Evolutionary conservation across 30 jellyfish, hydroid and myxozoan genomes (phyloP), one percentile per base, ranked within the genome.

Genomic region (Calvadosia cruxmelitensis): DNA sequence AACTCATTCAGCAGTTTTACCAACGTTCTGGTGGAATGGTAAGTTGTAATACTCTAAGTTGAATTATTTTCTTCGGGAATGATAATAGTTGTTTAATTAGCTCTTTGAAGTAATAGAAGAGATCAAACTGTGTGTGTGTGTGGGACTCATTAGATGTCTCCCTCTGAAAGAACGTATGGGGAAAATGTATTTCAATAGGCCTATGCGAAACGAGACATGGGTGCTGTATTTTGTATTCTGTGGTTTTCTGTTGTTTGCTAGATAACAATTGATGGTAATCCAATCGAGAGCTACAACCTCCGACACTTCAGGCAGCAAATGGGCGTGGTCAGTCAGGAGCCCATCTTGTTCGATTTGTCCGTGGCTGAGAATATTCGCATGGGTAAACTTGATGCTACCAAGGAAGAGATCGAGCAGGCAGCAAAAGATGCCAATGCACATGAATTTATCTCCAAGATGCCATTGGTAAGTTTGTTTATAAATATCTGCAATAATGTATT

Each of bases 281-380:
- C 66, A 35, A 53, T 81, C 29, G 31, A 64, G 26, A 67, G 42
- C 33, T 29, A 73, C 66, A 81, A 73, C 61, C 81, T 81, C 52
- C 78, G 68, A 10, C 52, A 76, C 35, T 61, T 81, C 23, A 79
- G 94, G 2, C 51, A 57, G 34, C 94, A 81, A 32, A 73, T 81
- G 28, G 94, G 94, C 29, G 86, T 81, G 2, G 94, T 81, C 52
- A 71, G 86, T 49, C 94, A 81, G 50, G 94, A 81, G 53, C 94
- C 94, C 25, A 79, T 81, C 20, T 63, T 81, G 29, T 81, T 81
- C 62, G 94, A 81, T 3, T 78, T 79, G 26, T 51, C 83, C 7
- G 72, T 81, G 25, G 69, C 82, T 1, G 87, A 81, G 30, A 81
- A 81, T 62, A 81, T 81, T 31, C 33, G 71, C 50, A 79, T 81